Conservation (phyloP, 2,797 vertebrate genomes). For the Clarias fuscus region DNA sequence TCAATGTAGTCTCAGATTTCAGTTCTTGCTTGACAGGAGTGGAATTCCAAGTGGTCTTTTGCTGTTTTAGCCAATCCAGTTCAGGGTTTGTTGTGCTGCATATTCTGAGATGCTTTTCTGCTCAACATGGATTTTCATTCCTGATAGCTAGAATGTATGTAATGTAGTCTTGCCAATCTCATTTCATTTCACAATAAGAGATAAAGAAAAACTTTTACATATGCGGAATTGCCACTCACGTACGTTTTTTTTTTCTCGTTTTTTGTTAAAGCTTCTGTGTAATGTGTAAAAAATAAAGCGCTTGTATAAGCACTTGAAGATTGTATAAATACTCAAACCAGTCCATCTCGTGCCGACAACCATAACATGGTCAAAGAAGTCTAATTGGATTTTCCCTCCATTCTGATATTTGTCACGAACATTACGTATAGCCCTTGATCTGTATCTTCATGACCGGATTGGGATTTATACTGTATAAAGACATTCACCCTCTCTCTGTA, state of each 20-base stretch:
- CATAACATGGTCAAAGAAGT: no score
- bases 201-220: neutral
- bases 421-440: no score
- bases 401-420: no score
- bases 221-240: neutral
- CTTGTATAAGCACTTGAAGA: no score
- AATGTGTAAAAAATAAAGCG: neutral
- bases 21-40: neutral
- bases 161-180: neutral
- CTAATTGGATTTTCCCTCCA: no score
- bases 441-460: no score
- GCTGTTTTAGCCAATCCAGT: neutral
- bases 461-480: neutral
- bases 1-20: neutral
- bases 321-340: neutral
- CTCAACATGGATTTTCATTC: neutral
- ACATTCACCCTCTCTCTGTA: slow-evolving; percentile 74
- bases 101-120: neutral
- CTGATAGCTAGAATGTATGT: neutral
- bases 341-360: neutral
- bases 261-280: neutral
- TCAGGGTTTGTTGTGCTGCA: neutral
- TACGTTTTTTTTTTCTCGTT: neutral
- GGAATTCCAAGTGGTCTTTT: neutral
- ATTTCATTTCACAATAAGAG: neutral